Percentiles rank a stretch among this genome's conserved stretches.
Conservation (phyloP, 2,113 vertebrate species). For the Eleginops maclovinus region DNA sequence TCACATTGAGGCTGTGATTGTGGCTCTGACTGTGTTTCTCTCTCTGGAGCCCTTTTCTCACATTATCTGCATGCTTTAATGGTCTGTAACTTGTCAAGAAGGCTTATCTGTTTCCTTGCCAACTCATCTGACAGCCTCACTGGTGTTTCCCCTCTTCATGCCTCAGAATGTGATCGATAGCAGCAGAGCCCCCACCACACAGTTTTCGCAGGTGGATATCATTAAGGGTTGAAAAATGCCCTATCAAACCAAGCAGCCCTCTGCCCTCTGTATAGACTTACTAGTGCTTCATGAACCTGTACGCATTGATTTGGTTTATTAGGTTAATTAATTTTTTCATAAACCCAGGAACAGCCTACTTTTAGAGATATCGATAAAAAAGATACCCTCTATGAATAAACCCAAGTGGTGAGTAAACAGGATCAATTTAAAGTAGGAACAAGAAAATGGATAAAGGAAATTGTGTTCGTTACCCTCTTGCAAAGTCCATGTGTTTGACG, state of each 20-base stretch:
- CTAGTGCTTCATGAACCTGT: not conserved
- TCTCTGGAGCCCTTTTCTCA: constrained; percentile 52
- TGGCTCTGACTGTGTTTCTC: constrained; percentile 39
- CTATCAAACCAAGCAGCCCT: constrained; percentile 37
- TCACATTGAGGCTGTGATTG: constrained; percentile 26
- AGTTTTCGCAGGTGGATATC: constrained; percentile 76
- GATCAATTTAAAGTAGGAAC: too few relatives aligned
- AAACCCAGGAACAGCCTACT: too few relatives aligned
- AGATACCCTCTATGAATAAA: too few relatives aligned
- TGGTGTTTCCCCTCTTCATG: constrained; percentile 50
- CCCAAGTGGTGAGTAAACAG: too few relatives aligned
- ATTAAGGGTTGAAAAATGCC: constrained; percentile 71
- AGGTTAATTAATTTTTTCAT: not conserved
- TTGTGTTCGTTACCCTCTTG: too few relatives aligned
- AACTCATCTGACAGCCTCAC: constrained; percentile 65
- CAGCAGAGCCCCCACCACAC: constrained; percentile 48
- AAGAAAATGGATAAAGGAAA: too few relatives aligned
- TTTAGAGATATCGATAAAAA: too few relatives aligned
- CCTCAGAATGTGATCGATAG: constrained; percentile 78
- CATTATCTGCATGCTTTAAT: constrained; percentile 81
- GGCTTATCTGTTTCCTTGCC: constrained; percentile 74
- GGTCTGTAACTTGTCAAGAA: constrained; percentile 78
- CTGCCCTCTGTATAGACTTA: constrained; percentile 31
- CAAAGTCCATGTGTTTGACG: too few relatives aligned
- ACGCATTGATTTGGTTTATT: not conserved